Conservation (phyloP, 2,888 invertebrate species). For the Mayetiola destructor region DNA sequence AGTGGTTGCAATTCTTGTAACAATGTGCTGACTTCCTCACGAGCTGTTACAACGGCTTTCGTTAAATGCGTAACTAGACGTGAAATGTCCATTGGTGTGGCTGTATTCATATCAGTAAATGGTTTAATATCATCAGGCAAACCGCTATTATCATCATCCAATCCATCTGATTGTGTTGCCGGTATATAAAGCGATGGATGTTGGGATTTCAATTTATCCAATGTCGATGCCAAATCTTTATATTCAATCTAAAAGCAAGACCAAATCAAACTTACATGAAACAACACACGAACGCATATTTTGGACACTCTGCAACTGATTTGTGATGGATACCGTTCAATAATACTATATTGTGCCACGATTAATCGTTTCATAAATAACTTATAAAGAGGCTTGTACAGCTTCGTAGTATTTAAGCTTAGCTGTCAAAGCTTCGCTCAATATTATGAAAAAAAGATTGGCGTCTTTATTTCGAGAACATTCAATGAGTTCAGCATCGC, state of each 20-base stretch:
- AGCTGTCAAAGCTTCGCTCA: too few species aligned
- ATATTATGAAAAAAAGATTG: too few species aligned
- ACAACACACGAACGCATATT: too few species aligned
- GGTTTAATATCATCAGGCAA: slow-evolving; percentile 10
- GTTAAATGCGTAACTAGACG: slow-evolving; percentile 4
- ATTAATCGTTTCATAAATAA: too few species aligned
- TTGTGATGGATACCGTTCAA: background rate
- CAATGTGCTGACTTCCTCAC: slow-evolving; percentile 2
- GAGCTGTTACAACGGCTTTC: background rate
- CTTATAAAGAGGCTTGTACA: too few species aligned
- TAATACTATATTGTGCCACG: background rate
- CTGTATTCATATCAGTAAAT: background rate
- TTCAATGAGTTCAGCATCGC: too few species aligned
- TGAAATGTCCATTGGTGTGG: slow-evolving; percentile 11
- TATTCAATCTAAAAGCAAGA: slow-evolving; percentile 3
- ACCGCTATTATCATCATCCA: background rate
- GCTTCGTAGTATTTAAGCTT: too few species aligned
- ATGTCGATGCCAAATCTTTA: background rate
- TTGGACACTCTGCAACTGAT: too few species aligned
- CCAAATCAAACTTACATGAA: too few species aligned
- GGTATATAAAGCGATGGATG: slow-evolving; percentile 9
- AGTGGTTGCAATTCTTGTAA: slow-evolving; percentile 7
- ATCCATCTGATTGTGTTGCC: background rate
- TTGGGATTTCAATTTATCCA: slow-evolving; percentile 6
- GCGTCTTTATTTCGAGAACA: too few species aligned